A percentile compares a stretch with the other conserved stretches of the same genome.
Conservation (phyloP, 2,113 vertebrate genomes). For the Trichomycterus rosablanca region DNA sequence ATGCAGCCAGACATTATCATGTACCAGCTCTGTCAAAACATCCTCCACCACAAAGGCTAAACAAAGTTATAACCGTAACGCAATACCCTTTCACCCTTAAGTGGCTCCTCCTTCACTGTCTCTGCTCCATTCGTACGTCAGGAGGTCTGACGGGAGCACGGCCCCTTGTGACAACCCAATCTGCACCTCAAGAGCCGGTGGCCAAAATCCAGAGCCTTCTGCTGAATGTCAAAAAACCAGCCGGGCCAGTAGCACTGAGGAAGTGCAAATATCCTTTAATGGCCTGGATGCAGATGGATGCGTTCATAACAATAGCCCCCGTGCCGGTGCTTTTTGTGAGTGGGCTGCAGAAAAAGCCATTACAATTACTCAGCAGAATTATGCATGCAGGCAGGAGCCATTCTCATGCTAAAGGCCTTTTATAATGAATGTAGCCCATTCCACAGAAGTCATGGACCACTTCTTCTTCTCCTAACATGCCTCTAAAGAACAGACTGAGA, state of each 20-base stretch:
- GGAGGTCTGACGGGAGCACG: slow-evolving; percentile 58
- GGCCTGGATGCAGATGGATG: slow-evolving; percentile 76
- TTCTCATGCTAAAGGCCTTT: slow-evolving; percentile 73
- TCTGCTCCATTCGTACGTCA: slow-evolving; percentile 61
- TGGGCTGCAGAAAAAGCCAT: slow-evolving; percentile 58
- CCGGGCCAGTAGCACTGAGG: slow-evolving; percentile 66
- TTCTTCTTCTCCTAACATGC: slow-evolving; percentile 52
- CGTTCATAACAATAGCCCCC: slow-evolving; percentile 70
- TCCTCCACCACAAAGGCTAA: slow-evolving; percentile 42
- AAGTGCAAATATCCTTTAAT: slow-evolving; percentile 79
- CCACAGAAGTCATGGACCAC: slow-evolving; percentile 51
- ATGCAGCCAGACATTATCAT: no score
- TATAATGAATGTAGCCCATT: slow-evolving; percentile 67
- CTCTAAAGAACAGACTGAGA: slow-evolving; percentile 55
- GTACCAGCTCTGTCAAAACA: slow-evolving; percentile 58
- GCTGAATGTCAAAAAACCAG: slow-evolving; percentile 69
- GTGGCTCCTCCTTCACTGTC: slow-evolving; percentile 50
- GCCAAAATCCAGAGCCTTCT: slow-evolving; percentile 60
- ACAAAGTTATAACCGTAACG: slow-evolving; percentile 58
- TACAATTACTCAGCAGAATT: slow-evolving; percentile 70
- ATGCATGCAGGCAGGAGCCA: slow-evolving; percentile 69
- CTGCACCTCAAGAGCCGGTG: slow-evolving; percentile 69
- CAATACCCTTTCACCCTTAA: slow-evolving; percentile 46
- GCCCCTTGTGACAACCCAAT: slow-evolving; percentile 56
- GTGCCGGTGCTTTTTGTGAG: slow-evolving; percentile 68